These are phyloP conservation scores for Pterois miles DNA, from an alignment of 2,797 vertebrate genomes.

Conservation along the genomic window DNA sequence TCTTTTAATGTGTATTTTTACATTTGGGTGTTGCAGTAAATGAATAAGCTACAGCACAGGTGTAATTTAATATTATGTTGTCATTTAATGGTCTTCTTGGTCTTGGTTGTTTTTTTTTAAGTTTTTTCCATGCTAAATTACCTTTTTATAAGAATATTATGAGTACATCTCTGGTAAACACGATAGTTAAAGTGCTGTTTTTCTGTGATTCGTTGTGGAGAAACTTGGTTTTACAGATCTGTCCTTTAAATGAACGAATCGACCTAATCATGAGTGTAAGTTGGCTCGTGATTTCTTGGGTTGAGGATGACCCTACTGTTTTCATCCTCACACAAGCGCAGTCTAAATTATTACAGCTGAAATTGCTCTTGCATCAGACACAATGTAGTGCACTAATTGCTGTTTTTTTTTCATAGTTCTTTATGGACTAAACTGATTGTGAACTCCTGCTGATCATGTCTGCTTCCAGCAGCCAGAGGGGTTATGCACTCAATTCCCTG, in stretches of 20 bases:
- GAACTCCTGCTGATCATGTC: conserved; percentile 43
- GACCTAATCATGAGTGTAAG: no score
- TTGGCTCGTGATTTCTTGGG: no score
- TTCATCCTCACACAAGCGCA: background rate
- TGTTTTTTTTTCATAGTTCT: conserved; percentile 36
- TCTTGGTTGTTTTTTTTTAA: no score
- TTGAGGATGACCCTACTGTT: background rate
- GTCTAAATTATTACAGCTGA: conserved; percentile 11
- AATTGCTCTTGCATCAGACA: conserved; percentile 13
- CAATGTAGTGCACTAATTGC: conserved; percentile 15
- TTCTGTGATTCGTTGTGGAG: no score
- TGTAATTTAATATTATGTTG: background rate
- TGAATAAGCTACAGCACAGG: background rate
- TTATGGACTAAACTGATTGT: conserved; percentile 33
- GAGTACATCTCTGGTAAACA: no score
- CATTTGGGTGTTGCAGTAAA: background rate
- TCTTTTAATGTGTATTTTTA: background rate
- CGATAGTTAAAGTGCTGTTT: no score
- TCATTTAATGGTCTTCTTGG: background rate
- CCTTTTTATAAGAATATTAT: no score
- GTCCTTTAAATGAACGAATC: no score
- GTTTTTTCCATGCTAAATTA: no score
- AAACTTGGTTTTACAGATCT: no score
- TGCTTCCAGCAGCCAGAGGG: conserved; percentile 37
- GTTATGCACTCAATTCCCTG: conserved; percentile 47